Conservation (phyloP, 2,113 vertebrate genomes). For the Pangasianodon hypophthalmus region DNA sequence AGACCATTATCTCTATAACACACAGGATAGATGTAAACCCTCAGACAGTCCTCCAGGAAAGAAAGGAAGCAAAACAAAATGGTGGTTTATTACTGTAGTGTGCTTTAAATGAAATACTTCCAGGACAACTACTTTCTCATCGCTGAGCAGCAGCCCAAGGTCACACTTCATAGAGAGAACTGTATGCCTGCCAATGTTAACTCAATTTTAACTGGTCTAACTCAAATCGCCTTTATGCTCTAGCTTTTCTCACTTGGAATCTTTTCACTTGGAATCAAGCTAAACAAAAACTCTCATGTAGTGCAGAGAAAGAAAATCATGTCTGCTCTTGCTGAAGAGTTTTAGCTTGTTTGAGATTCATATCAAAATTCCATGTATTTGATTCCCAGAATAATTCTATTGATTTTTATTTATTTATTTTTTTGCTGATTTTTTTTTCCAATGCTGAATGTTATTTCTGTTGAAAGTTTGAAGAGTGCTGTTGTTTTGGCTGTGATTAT, state of each 20-base stretch:
- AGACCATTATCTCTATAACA: neutral
- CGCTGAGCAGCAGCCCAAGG: neutral
- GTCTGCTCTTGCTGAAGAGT: neutral
- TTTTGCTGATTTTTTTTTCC: constrained; percentile 43
- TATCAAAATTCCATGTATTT: constrained; percentile 31
- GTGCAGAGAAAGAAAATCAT: neutral
- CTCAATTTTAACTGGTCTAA: constrained; percentile 8
- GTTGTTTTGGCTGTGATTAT: constrained; percentile 56
- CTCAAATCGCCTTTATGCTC: neutral
- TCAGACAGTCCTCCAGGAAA: neutral
- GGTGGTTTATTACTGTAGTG: constrained; percentile 12
- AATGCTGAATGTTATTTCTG: constrained; percentile 60
- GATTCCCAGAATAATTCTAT: constrained; percentile 54
- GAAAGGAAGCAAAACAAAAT: neutral
- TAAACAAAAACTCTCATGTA: constrained; percentile 13
- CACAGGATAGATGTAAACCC: neutral
- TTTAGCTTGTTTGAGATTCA: constrained; percentile 24
- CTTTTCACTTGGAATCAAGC: neutral
- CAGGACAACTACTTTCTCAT: constrained; percentile 19
- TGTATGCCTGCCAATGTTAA: constrained; percentile 9
- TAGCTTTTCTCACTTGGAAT: neutral
- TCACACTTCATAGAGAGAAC: constrained; percentile 9
- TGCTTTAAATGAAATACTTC: constrained; percentile 32
- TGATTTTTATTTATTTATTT: constrained; percentile 51
- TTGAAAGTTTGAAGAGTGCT: constrained; percentile 46